These are phyloP conservation scores for Irena cyanogastra DNA, from an alignment of 2,113 vertebrate genomes.

Conservation along the genomic window DNA sequence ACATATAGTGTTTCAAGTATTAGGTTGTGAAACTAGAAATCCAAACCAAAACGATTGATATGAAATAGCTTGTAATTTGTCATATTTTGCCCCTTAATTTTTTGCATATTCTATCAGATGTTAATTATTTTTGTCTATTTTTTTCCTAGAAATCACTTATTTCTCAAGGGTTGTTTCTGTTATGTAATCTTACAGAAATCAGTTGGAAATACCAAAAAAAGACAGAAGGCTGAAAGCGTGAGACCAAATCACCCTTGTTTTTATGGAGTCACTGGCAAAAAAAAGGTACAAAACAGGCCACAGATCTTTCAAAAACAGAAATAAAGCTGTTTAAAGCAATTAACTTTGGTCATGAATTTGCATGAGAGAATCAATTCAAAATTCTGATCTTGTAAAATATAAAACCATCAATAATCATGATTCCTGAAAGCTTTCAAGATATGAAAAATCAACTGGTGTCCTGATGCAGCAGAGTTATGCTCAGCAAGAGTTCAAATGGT, in stretches of 20 bases:
- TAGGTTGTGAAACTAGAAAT: background rate
- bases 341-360: background rate
- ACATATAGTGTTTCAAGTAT: background rate
- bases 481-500: background rate
- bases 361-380: background rate
- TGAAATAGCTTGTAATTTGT: background rate
- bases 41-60: background rate
- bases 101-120: background rate
- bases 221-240: background rate
- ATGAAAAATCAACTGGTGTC: background rate
- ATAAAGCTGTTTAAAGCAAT: background rate
- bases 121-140: background rate
- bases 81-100: background rate
- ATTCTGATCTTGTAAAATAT: background rate
- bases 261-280: background rate
- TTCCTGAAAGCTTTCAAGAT: background rate
- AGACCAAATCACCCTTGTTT: background rate
- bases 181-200: background rate
- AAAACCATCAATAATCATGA: background rate
- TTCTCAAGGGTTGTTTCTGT: background rate
- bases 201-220: background rate
- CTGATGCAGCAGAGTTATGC: accelerated
- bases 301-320: background rate
- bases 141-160: background rate
- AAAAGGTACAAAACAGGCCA: background rate